phyloP scores from a whole-genome alignment of 2,113 vertebrate genomes.

The Phylloscopus whistleri region DNA sequence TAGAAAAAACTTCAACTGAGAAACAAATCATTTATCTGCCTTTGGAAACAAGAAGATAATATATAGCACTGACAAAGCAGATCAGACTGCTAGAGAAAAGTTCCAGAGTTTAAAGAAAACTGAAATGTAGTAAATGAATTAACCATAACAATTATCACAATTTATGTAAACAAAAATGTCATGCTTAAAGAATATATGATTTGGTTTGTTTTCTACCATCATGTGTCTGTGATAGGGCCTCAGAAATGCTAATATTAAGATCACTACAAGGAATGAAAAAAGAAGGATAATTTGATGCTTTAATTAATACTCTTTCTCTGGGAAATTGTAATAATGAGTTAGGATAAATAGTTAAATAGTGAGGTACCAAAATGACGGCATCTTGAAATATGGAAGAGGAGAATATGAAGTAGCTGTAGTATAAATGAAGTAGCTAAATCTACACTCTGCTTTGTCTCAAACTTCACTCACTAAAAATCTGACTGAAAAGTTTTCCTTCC shows the following conservation, averaged over 20 bases:
- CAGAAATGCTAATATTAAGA: not conserved
- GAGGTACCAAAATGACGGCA: not conserved
- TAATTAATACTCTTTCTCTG: not conserved
- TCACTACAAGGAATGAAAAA: not conserved
- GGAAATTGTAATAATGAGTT: not conserved
- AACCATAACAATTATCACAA: not conserved
- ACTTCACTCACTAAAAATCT: not conserved
- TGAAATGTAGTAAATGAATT: not conserved
- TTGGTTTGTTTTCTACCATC: not conserved
- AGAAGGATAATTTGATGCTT: not conserved
- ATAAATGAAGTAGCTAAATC: not conserved
- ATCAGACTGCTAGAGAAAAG: not conserved
- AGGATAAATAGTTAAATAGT: not conserved
- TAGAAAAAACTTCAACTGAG: not conserved
- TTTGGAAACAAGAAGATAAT: not conserved
- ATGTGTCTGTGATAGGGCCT: not conserved
- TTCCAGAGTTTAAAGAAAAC: not conserved
- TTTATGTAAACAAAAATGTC: not conserved
- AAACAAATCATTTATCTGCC: rapidly evolving
- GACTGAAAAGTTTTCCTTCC: not conserved
- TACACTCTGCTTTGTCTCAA: not conserved
- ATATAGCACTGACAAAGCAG: not conserved
- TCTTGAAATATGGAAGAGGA: not conserved
- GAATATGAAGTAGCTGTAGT: not conserved
- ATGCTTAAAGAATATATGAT: not conserved